These are phyloP conservation scores for Pheosia gnoma DNA, from an alignment of 2,888 invertebrate species.

Conservation along the genomic window DNA sequence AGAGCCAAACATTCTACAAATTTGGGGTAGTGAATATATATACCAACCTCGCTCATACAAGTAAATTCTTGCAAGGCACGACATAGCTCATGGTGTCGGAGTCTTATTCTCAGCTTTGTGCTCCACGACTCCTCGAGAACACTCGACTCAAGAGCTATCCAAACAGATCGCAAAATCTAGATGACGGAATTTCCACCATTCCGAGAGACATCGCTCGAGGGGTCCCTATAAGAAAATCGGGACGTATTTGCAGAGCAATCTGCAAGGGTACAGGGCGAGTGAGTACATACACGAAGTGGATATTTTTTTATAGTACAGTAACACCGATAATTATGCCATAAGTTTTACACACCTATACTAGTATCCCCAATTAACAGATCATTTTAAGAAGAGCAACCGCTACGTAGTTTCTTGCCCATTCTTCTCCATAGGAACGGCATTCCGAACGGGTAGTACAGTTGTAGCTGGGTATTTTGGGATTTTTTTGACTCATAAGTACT, in stretches of 20 bases:
- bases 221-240: conserved; percentile 15
- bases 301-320: not conserved
- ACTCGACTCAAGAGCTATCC: conserved; percentile 42
- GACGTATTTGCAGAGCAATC: conserved; percentile 14
- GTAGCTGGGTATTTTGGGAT: too few relatives aligned
- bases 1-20: too few relatives aligned
- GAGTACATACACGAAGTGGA: not conserved
- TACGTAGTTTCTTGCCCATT: too few relatives aligned
- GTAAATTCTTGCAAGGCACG: conserved; percentile 17
- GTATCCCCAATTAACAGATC: too few relatives aligned
- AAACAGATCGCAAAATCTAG: conserved; percentile 43
- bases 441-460: too few relatives aligned
- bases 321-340: too few relatives aligned
- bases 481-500: too few relatives aligned
- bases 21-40: not conserved
- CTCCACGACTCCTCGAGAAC: conserved; percentile 38
- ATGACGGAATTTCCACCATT: conserved; percentile 36
- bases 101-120: conserved; percentile 33
- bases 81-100: conserved; percentile 14
- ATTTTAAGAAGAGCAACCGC: too few relatives aligned
- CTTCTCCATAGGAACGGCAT: too few relatives aligned
- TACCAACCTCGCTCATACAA: not conserved
- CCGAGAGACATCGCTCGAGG: conserved; percentile 14
- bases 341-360: too few relatives aligned
- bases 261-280: not conserved